Percentiles rank a stretch among this genome's conserved stretches.
These are phyloP conservation scores for Antitype chi DNA, from an alignment of 2,888 invertebrate genomes.

Conservation along the genomic window DNA sequence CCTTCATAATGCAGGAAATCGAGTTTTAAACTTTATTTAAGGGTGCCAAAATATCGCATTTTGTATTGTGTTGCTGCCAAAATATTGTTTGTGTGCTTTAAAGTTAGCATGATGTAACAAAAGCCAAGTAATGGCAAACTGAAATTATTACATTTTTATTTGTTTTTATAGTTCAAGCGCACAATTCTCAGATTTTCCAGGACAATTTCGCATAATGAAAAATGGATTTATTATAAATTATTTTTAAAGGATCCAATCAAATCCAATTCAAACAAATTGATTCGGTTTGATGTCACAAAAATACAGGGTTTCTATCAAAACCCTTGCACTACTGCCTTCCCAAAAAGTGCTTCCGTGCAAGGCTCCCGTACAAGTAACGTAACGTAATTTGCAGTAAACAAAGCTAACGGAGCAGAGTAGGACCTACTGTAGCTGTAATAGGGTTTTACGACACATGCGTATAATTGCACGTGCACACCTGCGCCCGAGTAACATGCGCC, in stretches of 20 bases:
- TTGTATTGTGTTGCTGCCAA: constrained; percentile 44
- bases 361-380: constrained; percentile 18
- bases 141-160: background rate
- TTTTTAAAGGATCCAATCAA: background rate
- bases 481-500: constrained; percentile 35
- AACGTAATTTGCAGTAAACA: constrained; percentile 63
- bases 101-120: constrained; percentile 25
- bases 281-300: background rate
- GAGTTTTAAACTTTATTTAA: constrained; percentile 34
- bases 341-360: background rate
- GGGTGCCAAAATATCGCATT: constrained; percentile 29
- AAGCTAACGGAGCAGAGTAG: constrained; percentile 15
- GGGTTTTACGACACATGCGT: constrained; percentile 53
- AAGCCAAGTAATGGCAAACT: background rate
- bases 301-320: background rate
- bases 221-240: background rate
- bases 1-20: constrained; percentile 39
- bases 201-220: background rate
- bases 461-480: constrained; percentile 60
- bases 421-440: constrained; percentile 24
- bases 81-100: constrained; percentile 43
- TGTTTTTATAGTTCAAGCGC: background rate
- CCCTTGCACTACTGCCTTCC: background rate
- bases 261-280: background rate
- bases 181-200: background rate